These are phyloP conservation scores for Tetrao urogallus DNA, from an alignment of 2,113 vertebrate genomes.

Conservation along the genomic window DNA sequence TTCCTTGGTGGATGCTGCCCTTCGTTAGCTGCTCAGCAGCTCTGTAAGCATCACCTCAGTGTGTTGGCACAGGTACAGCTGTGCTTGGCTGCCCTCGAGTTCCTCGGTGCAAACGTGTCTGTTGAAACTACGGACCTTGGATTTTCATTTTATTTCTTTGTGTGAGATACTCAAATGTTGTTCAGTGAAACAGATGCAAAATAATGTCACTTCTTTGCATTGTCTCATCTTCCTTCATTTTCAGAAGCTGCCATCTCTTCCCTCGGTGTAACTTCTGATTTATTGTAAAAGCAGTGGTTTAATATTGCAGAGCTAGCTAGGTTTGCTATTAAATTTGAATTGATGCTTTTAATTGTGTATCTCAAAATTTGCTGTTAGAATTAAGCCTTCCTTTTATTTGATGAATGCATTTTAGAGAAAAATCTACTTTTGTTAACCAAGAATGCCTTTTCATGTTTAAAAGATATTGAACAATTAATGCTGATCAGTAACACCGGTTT, in stretches of 20 bases:
- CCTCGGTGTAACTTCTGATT: not conserved
- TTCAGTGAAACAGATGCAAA: not conserved
- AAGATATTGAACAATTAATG: not conserved
- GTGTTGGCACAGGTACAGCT: not conserved
- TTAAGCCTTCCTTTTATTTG: not conserved
- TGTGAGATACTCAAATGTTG: not conserved
- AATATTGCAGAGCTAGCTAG: not conserved
- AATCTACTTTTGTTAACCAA: not conserved
- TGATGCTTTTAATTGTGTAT: not conserved
- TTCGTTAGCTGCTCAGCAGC: not conserved
- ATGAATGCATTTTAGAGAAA: not conserved
- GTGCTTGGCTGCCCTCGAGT: not conserved
- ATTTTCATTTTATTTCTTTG: not conserved
- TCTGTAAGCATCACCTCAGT: not conserved
- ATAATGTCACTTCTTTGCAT: not conserved
- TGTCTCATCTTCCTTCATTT: not conserved
- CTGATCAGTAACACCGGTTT: not conserved
- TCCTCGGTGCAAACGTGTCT: not conserved
- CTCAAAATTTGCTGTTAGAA: not conserved
- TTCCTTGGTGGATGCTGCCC: not conserved
- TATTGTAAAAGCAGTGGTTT: not conserved
- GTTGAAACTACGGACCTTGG: fast-evolving
- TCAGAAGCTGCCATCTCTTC: not conserved
- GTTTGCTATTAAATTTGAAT: not conserved
- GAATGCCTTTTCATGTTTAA: not conserved